Percentiles rank a stretch among this genome's conserved stretches.
Conservation (phyloP, 23 tunicate species). For the Halocynthia aurantium region DNA sequence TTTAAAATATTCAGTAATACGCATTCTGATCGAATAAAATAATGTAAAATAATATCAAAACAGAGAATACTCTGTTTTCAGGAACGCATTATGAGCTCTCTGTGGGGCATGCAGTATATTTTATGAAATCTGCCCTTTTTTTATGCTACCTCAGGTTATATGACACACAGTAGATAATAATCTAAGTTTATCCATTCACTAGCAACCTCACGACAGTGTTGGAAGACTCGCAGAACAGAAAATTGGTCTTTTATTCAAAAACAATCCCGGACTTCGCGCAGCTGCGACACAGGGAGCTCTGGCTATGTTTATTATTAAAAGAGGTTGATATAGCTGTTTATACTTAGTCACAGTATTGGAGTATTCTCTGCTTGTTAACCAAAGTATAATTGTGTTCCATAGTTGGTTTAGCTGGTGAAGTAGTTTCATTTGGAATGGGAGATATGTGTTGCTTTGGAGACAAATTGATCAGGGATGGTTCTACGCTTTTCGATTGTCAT, state of each 20-base stretch:
- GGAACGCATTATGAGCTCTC: background rate
- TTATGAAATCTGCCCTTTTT: too few species aligned
- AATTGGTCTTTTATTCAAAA: background rate
- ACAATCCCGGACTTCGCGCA: background rate
- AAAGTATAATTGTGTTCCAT: background rate
- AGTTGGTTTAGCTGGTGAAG: conserved; percentile 11
- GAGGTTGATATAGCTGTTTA: background rate
- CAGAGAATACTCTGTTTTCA: too few species aligned
- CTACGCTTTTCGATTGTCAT: conserved; percentile 14
- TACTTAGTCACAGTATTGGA: background rate
- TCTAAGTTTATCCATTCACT: too few species aligned
- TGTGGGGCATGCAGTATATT: too few species aligned
- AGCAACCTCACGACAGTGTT: conserved; percentile 13
- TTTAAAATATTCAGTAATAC: too few species aligned
- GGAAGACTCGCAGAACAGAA: conserved; percentile 16
- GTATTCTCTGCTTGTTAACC: background rate
- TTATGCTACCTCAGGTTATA: too few species aligned
- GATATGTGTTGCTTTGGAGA: conserved; percentile 1
- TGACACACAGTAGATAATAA: too few species aligned
- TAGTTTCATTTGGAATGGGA: conserved; percentile 19
- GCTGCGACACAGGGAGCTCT: background rate
- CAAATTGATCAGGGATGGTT: background rate
- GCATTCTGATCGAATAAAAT: too few species aligned
- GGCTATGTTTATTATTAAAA: conserved; percentile 12
- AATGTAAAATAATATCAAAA: too few species aligned